Evolutionary conservation across 2,888 invertebrate genomes (phyloP), one percentile per base, ranked within the genome.

Genomic region (Acronicta alni): DNA sequence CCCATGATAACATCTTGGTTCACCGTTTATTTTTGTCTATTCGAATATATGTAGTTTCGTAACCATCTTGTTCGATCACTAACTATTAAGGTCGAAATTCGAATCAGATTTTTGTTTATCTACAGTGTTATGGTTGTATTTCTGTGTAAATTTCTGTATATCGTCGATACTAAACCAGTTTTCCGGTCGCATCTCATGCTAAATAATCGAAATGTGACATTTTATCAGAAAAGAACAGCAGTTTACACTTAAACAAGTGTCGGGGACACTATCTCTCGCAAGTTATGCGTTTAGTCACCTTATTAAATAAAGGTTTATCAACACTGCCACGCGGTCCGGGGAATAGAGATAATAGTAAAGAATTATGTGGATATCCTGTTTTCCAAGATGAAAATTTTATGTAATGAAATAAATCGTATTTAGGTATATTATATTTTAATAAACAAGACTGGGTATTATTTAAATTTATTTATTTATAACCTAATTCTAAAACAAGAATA

Each of bases 161-260:
- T 67, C 62, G 74, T 81, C 76, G 83, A 83, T 83, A 81, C 67
- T 52, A 75, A 86, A 88, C 88, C 76, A 57, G 86, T 87, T 84
- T 74, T 61, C 69, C 74, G 65, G 75, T 66, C 68, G 32, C 69
- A 69, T 79, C 74, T 83, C 81, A 84, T 77, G 87, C 84, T 91
- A 90, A 89, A 91, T 92, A 91, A 93, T 93, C 90, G 72, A 90
- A 91, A 92, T 92, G 92, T 89, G 89, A 89, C 87, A 80, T 85
- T 86, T 92, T 92, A 93, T 93, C 91, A 81, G 84, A 82, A 86
- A 86, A 87, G 88, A 91, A 93, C 93, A 93, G 85, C 91, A 91
- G 89, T 92, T 91, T 92, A 92, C 93, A 93, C 92, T 93, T 92
- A 91, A 91, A 93, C 90, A 90, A 91, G 91, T 89, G 89, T 91